A percentile compares a stretch with the other conserved stretches of the same genome.
Evolutionary conservation across 2,888 invertebrate species (phyloP).

Genomic region (Julus scanicus): DNA sequence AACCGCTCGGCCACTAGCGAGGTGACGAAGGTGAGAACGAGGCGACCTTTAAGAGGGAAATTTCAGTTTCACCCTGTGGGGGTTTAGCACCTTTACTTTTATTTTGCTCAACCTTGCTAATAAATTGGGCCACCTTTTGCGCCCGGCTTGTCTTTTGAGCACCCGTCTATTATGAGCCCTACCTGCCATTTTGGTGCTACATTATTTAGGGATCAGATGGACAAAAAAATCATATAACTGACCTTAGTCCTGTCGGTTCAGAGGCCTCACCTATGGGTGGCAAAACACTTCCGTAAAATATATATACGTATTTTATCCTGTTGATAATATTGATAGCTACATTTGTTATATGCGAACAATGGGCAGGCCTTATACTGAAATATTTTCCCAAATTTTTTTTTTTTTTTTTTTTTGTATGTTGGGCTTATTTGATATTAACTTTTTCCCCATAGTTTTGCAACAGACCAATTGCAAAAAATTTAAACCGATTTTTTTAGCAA

Average conservation of each 20-base stretch:
- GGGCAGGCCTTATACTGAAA: no score
- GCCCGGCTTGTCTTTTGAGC: not conserved
- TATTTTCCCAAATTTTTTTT: no score
- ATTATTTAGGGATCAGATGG: not conserved
- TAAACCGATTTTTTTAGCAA: no score
- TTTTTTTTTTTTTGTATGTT: no score
- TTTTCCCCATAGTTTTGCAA: no score
- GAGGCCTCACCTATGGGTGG: not conserved
- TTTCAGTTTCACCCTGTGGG: not conserved
- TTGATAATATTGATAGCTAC: no score
- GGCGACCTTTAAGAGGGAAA: conserved; percentile 36
- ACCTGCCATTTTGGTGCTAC: not conserved
- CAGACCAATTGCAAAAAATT: no score
- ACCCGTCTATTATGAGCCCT: not conserved
- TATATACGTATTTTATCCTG: no score
- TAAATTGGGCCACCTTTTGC: conserved; percentile 24
- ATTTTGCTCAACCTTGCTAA: not conserved
- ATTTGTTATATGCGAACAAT: no score
- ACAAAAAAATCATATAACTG: not conserved
- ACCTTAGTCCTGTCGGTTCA: not conserved
- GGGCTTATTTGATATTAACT: no score
- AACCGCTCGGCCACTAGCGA: conserved; percentile 26
- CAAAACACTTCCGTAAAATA: no score
- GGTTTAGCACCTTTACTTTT: not conserved
- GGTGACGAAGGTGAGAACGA: conserved; percentile 49